Conservation (phyloP, 1,140 invertebrate species). For the Trigoniulus corallinus region DNA sequence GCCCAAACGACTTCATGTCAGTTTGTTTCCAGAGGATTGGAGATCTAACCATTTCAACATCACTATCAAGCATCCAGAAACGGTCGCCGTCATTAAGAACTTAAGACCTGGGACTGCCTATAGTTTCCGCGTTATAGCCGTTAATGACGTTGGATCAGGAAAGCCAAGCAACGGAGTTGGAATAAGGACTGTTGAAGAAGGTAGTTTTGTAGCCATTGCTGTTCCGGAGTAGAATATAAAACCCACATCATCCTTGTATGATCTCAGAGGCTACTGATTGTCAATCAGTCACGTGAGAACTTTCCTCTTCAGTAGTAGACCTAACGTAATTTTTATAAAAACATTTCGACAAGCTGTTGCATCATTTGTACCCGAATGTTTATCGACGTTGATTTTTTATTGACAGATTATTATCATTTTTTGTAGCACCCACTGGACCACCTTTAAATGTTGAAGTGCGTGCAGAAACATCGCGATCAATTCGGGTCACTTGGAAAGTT, state of each 20-base stretch:
- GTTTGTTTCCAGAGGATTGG: constrained; percentile 4
- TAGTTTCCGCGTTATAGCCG: constrained; percentile 3
- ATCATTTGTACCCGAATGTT: too few relatives aligned
- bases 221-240: too few relatives aligned
- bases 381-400: too few relatives aligned
- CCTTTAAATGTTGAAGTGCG: constrained; percentile 55
- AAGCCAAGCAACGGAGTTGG: constrained; percentile 43
- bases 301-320: too few relatives aligned
- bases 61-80: constrained; percentile 59
- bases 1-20: background rate
- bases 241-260: constrained; percentile 18
- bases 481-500: constrained; percentile 81
- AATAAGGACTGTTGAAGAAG: constrained; percentile 87
- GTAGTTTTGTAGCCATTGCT: too few relatives aligned
- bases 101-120: constrained; percentile 50
- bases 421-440: constrained; percentile 29
- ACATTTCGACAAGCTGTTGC: too few relatives aligned
- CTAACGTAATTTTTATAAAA: too few relatives aligned
- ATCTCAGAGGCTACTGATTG: too few relatives aligned
- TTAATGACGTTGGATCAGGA: constrained; percentile 4
- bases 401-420: constrained; percentile 3
- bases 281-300: too few relatives aligned
- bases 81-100: constrained; percentile 71
- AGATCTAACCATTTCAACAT: background rate
- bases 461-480: constrained; percentile 75